Evolutionary conservation across 2,797 vertebrate genomes (phyloP).

Genomic region (Syncerus caffer): DNA sequence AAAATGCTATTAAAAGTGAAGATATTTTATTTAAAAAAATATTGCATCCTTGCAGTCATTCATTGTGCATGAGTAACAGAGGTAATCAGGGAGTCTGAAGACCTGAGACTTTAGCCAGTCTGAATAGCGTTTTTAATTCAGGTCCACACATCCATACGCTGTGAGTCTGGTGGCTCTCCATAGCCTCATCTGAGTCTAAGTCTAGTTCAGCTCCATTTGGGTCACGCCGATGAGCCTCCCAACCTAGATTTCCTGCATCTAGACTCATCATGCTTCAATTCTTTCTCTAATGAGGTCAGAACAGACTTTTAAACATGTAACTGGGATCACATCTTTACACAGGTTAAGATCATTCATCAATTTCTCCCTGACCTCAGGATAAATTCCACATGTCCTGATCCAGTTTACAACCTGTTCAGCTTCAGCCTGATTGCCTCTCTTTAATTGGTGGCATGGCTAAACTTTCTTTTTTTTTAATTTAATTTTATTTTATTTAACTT

Average conservation of each 20-base stretch:
- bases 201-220: not conserved
- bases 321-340: not conserved
- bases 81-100: not conserved
- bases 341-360: not conserved
- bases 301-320: not conserved
- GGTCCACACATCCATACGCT: rapidly evolving
- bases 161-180: not conserved
- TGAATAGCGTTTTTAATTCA: not conserved
- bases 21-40: not conserved
- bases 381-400: not conserved
- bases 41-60: not conserved
- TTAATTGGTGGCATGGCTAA: not conserved
- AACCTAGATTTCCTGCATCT: not conserved
- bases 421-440: not conserved
- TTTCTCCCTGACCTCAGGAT: not conserved
- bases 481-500: too few relatives aligned
- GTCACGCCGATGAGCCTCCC: not conserved
- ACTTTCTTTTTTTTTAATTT: not conserved
- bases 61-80: not conserved
- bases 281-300: not conserved
- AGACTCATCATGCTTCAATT: not conserved
- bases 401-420: not conserved
- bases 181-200: not conserved
- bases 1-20: constrained; percentile 36
- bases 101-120: not conserved